These are phyloP conservation scores for Argya squamiceps DNA, from an alignment of 2,797 vertebrate species.

Conservation along the genomic window DNA sequence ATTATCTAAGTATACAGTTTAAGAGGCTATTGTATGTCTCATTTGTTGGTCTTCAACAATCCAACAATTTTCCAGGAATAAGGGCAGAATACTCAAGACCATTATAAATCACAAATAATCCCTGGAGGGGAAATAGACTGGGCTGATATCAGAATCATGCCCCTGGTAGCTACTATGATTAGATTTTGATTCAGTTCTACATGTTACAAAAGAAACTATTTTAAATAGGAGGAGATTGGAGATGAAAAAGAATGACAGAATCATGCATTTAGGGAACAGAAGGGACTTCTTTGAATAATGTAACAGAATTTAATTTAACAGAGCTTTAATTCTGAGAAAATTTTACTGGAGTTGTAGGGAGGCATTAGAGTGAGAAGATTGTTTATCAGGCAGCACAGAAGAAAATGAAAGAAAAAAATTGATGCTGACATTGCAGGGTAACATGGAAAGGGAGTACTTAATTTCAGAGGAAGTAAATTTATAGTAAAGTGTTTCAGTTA, in stretches of 20 bases:
- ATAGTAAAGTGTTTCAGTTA: neutral
- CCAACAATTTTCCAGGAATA: neutral
- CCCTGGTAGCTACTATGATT: neutral
- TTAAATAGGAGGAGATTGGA: neutral
- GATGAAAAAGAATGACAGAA: neutral
- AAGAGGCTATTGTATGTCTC: neutral
- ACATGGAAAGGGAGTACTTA: neutral
- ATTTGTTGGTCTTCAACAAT: neutral
- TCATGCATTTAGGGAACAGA: neutral
- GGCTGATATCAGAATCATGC: neutral
- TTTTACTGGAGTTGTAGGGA: neutral
- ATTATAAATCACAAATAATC: neutral
- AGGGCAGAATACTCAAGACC: neutral
- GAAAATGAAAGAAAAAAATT: neutral
- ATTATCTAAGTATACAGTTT: neutral
- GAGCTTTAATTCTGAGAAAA: neutral
- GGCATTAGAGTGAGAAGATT: neutral
- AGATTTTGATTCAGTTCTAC: neutral
- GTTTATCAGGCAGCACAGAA: neutral
- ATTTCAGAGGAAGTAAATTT: neutral
- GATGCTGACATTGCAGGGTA: neutral
- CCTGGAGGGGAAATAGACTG: neutral
- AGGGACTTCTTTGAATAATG: neutral
- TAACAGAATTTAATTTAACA: neutral
- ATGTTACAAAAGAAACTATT: neutral